Base-by-base conservation (phyloP, 2,888 invertebrate species). In the Trichogramma dendrolimi region DNA sequence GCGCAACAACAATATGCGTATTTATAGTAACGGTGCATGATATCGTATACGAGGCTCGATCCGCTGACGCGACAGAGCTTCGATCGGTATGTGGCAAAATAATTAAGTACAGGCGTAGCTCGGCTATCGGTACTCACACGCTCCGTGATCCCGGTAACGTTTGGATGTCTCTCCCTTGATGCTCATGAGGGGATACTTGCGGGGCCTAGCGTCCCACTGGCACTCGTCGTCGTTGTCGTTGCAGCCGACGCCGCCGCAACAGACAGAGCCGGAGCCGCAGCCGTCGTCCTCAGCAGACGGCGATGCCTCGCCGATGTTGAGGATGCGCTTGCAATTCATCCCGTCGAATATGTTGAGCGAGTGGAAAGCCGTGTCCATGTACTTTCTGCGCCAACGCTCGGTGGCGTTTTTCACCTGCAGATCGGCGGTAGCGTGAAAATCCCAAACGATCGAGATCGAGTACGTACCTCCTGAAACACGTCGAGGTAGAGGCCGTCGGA, bases 381-480 rank as follows among this genome's bases (percentile, higher is more conserved):
- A 53, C 42, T 63, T 65, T 27, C 67, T 67, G 0, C 70, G 66
- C 71, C 70, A 66, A 57, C 43, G 61, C 10, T 66, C 44, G 11
- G 61, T 61, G 38, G 63, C 66, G 8, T 60, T 55, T 50, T 63
- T 62, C 10, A 58, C 44, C 65, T 65, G n/a, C 8, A n/a, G n/a
- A n/a, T n/a, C n/a, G n/a, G n/a, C n/a, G n/a, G n/a, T n/a, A n/a
- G n/a, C n/a, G n/a, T n/a, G n/a, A n/a, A n/a, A n/a, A 7, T 4
- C 11, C 1, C 11, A 48, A 48, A 48, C 11, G 4, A 48, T 6
- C 11, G 10, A 11, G 5, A 47, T 14, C 11, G 8, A 6, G n/a
- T 8, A 14, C 46, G 59, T 67, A 74, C 75, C 69, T 74, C 72
- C 6, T 61, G 39, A 5, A 70, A 58, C 5, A 75, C 65, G 40